phyloP scores from a whole-genome alignment of 2,113 vertebrate genomes.

The Danio rerio region DNA sequence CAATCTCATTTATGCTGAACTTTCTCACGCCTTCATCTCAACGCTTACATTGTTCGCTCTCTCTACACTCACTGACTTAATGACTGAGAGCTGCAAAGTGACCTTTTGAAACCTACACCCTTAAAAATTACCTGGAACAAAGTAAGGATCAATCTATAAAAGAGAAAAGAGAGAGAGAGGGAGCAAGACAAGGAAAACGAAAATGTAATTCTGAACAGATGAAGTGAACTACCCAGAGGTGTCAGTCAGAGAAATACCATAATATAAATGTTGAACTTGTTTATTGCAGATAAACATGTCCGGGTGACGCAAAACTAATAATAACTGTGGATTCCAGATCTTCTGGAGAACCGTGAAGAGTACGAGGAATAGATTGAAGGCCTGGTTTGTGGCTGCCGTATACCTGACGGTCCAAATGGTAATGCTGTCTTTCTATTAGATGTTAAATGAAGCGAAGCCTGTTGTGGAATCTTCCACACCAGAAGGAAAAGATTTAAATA shows the following conservation, averaged over 20 bases:
- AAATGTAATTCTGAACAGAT: conserved; percentile 3
- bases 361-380: conserved; percentile 27
- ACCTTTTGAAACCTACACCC: conserved; percentile 38
- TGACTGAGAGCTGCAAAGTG: conserved; percentile 38
- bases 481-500: conserved; percentile 31
- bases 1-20: conserved; percentile 48
- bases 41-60: conserved; percentile 32
- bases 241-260: conserved; percentile 12
- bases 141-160: conserved; percentile 10
- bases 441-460: conserved; percentile 28
- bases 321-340: background rate
- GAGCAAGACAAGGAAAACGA: background rate
- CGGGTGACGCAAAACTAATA: background rate
- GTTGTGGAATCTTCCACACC: conserved; percentile 4
- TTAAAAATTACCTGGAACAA: conserved; percentile 41
- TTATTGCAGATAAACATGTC: conserved; percentile 1
- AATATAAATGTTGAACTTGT: background rate
- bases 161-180: background rate
- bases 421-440: conserved; percentile 37
- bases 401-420: background rate
- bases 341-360: conserved; percentile 5
- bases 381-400: background rate
- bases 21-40: conserved; percentile 44
- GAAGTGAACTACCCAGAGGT: conserved; percentile 3
- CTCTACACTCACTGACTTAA: conserved; percentile 27